Percentiles rank a stretch among this genome's conserved stretches.
phyloP scores from a whole-genome alignment of 2,113 vertebrate species.

The Dicerorhinus sumatrensis region DNA sequence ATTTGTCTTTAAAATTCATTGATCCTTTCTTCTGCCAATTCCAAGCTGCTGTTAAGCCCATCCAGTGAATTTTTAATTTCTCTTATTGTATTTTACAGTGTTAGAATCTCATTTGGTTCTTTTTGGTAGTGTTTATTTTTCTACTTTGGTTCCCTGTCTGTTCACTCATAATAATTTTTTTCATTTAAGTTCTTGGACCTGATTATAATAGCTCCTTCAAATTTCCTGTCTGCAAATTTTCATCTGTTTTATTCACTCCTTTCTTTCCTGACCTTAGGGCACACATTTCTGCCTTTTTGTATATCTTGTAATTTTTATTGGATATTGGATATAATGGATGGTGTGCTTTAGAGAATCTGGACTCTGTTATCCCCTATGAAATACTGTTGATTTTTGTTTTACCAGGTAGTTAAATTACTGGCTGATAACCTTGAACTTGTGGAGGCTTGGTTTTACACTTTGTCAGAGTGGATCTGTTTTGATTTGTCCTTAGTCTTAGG shows the following conservation, averaged over 20 bases:
- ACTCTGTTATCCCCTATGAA: slow-evolving; percentile 32
- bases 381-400: slow-evolving; percentile 29
- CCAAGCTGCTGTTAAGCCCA: slow-evolving; percentile 1
- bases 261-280: not conserved
- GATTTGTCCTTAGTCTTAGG: slow-evolving; percentile 45
- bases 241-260: slow-evolving; percentile 25
- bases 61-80: slow-evolving; percentile 40
- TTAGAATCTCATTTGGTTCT: slow-evolving; percentile 31
- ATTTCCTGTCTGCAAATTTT: not conserved
- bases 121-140: slow-evolving; percentile 34
- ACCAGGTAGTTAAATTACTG: slow-evolving; percentile 9
- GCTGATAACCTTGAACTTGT: slow-evolving; percentile 33
- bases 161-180: slow-evolving; percentile 3
- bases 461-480: not conserved
- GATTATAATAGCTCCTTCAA: not conserved
- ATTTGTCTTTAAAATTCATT: slow-evolving; percentile 30
- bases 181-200: not conserved
- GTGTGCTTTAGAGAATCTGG: slow-evolving; percentile 21
- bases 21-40: slow-evolving; percentile 3
- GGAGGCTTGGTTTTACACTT: slow-evolving; percentile 8
- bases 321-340: not conserved
- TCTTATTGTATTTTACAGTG: slow-evolving; percentile 32
- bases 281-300: not conserved
- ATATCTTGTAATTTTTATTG: not conserved
- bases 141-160: not conserved